Evolutionary conservation across 2,797 vertebrate species (phyloP), one percentile per base, ranked within the genome.

Genomic region (Sylvia borin): DNA sequence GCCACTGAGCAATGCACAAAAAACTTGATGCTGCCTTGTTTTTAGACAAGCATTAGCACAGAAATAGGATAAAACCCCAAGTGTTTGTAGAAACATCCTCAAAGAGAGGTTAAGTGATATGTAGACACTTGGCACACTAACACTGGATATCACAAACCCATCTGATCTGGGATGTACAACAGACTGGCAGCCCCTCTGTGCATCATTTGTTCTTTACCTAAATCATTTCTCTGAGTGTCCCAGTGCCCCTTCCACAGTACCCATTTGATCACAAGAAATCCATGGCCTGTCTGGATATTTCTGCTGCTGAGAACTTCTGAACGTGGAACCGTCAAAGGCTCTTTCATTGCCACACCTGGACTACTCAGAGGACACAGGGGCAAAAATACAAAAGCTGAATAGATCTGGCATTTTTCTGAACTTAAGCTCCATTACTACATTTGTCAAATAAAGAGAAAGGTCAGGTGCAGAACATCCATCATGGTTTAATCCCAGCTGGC

Each of bases 31-130:
- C 34, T 97, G 97, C 31, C 98, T 98, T 96, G 95, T 82, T 83
- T 99, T 98, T 93, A 97, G 98, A 71, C 80, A 98, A 96, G 96
- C 97, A 16, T 83, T 98, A 77, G 85, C 32, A 84, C 25, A 68
- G 20, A 34, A 75, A 95, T 92, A 84, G 92, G 60, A 48, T 76
- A 97, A 93, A 85, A 71, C 93, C 77, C 4, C 70, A 34, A 36
- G 91, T 85, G 21, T 98, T 98, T 97, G 97, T 99, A 79, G 98
- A 99, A 97, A 98, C 98, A 96, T 58, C 97, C 98, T 78, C 97
- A 97, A 40, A 97, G 95, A 85, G 91, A 96, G 88, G 92, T 98
- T 48, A 97, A 98, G 67, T 97, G 96, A 48, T 97, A 98, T 76
- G 68, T 50, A 48, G 98, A 98, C 81, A 98, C 95, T 75, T 62